Base-by-base conservation (phyloP, 1,140 invertebrate species). In the Globodera rostochiensis region DNA sequence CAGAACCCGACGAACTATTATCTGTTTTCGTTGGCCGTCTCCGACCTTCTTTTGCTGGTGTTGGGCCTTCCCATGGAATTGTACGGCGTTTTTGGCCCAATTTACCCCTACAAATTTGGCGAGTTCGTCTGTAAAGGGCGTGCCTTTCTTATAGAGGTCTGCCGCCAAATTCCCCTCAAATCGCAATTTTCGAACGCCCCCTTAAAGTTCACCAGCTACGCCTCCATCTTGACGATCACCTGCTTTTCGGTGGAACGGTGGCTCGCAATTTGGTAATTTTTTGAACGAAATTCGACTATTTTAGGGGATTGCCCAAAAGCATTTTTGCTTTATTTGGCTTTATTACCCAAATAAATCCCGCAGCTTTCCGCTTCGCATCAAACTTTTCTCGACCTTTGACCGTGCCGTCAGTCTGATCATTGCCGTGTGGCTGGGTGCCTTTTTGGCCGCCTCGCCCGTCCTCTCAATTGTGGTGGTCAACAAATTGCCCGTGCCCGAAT, bases 211-310 rank as follows among this genome's bases (percentile, higher is more conserved):
- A 82, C 80, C 13, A 84, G 81, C 19, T 88, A 97, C 90, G 95
- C 96, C 0, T 96, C 96, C 0, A 94, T 98, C 0, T 91, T 98
- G 70, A 96, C 94, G 8, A 96, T 96, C 73, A 95, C 94, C 0
- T 94, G 95, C 4, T 98, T 98, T 91, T 98, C 96, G 0, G 93
- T 96, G 6, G 96, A 98, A 90, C 91, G 96, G 73, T 98, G 89
- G 89, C 79, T 90, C 7, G 88, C 88, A 11, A 89, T 89, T 70
- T 89, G 87, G 87, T 90, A 53, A 77, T 83, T 6, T 85, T 67
- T n/a, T 11, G 9, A 83, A 85, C n/a, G 1, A 81, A 46, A 47
- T 82, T 53, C 9, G 9, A 36, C 46, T 79, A 19, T 21, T 50
- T 21, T 82, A 66, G 36, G 36, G 36, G 36, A 25, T 25, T 25